A percentile compares a stretch with the other conserved stretches of the same genome.
phyloP scores from a whole-genome alignment of 2,888 invertebrate genomes.

The Pyrgus malvae region DNA sequence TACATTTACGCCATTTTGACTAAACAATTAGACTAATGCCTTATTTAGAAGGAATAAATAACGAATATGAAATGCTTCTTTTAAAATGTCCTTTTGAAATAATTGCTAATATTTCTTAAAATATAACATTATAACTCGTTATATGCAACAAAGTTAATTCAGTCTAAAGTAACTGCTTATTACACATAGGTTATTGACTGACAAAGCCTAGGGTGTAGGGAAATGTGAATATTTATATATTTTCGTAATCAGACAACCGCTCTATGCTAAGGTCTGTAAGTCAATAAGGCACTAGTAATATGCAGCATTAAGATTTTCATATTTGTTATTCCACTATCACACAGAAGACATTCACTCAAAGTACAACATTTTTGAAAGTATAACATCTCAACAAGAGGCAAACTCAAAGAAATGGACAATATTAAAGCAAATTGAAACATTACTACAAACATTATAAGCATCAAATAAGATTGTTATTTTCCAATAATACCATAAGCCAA shows the following conservation, averaged over 20 bases:
- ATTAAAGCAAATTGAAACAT: constrained; percentile 69
- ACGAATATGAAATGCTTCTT: constrained; percentile 79
- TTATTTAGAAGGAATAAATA: constrained; percentile 78
- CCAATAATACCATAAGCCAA: constrained; percentile 42
- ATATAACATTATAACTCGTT: constrained; percentile 65
- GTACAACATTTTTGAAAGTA: constrained; percentile 48
- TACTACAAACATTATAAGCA: constrained; percentile 55
- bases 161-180: constrained; percentile 71
- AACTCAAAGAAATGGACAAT: constrained; percentile 62
- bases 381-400: constrained; percentile 46
- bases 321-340: constrained; percentile 67
- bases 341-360: constrained; percentile 50
- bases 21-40: constrained; percentile 77
- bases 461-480: constrained; percentile 46
- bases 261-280: constrained; percentile 57
- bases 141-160: constrained; percentile 65
- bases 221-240: neutral
- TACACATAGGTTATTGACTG: constrained; percentile 60
- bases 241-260: constrained; percentile 26
- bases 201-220: constrained; percentile 41
- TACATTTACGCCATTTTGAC: constrained; percentile 76
- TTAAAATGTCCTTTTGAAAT: constrained; percentile 69
- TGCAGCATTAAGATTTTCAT: constrained; percentile 64
- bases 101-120: constrained; percentile 67
- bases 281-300: constrained; percentile 73